Evolutionary conservation across 2,888 invertebrate species (phyloP).

Genomic region (Hetaerina titia): DNA sequence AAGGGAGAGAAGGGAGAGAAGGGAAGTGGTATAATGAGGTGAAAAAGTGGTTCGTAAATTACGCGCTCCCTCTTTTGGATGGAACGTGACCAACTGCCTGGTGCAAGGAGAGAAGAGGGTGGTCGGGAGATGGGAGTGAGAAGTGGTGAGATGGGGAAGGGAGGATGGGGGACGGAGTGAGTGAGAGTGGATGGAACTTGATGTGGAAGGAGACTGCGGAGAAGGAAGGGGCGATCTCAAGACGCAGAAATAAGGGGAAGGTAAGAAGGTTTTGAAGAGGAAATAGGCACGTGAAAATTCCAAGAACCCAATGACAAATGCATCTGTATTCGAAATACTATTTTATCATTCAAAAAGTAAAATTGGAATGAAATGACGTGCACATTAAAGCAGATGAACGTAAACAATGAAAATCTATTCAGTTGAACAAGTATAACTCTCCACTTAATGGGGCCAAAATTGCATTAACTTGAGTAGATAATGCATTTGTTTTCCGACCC

Average conservation of each 20-base stretch:
- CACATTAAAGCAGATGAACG: too few relatives aligned
- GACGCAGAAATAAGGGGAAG: not conserved
- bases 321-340: too few relatives aligned
- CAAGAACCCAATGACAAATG: too few relatives aligned
- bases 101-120: not conserved
- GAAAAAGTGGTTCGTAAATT: constrained; percentile 16
- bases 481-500: too few relatives aligned
- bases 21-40: constrained; percentile 9
- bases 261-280: not conserved
- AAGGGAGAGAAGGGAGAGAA: not conserved
- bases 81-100: constrained; percentile 23
- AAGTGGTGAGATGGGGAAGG: not conserved
- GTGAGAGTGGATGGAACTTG: not conserved
- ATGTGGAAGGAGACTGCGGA: not conserved
- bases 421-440: too few relatives aligned
- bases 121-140: not conserved
- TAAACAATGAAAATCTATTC: too few relatives aligned
- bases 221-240: not conserved
- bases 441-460: too few relatives aligned
- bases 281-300: too few relatives aligned
- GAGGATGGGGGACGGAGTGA: not conserved
- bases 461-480: too few relatives aligned
- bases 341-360: too few relatives aligned
- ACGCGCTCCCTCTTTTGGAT: not conserved
- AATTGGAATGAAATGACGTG: too few relatives aligned